Conservation (phyloP, 2,113 vertebrate species). For the Reinhardtius hippoglossoides region DNA sequence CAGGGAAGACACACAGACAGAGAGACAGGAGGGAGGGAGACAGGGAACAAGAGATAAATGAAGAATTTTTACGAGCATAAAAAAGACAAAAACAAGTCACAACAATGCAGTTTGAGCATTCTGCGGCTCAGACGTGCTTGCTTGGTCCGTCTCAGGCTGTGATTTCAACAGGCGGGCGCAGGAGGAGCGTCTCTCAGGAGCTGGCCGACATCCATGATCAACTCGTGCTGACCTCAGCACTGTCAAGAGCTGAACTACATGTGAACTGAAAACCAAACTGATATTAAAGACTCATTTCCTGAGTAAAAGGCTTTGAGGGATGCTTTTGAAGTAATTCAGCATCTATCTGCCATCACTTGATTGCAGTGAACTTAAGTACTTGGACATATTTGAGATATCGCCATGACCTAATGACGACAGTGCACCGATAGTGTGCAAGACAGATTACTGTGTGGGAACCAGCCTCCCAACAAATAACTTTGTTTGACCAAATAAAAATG, state of each 20-base stretch:
- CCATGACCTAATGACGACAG: neutral
- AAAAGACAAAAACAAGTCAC: constrained; percentile 49
- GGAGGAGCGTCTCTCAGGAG: constrained; percentile 18
- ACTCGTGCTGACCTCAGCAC: constrained; percentile 34
- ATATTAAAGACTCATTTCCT: constrained; percentile 3
- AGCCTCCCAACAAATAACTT: neutral
- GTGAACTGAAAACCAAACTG: constrained; percentile 8
- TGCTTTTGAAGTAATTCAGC: neutral
- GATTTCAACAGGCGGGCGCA: constrained; percentile 45
- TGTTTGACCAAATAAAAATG: too few species aligned
- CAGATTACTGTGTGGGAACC: neutral
- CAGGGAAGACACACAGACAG: constrained; percentile 17
- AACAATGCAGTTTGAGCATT: constrained; percentile 59
- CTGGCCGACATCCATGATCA: constrained; percentile 37
- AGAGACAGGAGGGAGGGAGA: constrained; percentile 16
- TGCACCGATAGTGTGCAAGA: neutral
- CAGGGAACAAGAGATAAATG: constrained; percentile 24
- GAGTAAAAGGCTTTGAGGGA: neutral
- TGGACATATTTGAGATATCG: neutral
- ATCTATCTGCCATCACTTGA: neutral
- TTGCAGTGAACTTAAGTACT: neutral
- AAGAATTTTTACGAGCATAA: constrained; percentile 46
- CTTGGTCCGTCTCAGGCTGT: constrained; percentile 30
- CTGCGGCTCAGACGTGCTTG: constrained; percentile 34
- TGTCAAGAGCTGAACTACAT: constrained; percentile 27